A percentile compares a stretch with the other conserved stretches of the same genome.
Evolutionary conservation across 2,113 vertebrate species (phyloP).

Genomic region (Martes martes): DNA sequence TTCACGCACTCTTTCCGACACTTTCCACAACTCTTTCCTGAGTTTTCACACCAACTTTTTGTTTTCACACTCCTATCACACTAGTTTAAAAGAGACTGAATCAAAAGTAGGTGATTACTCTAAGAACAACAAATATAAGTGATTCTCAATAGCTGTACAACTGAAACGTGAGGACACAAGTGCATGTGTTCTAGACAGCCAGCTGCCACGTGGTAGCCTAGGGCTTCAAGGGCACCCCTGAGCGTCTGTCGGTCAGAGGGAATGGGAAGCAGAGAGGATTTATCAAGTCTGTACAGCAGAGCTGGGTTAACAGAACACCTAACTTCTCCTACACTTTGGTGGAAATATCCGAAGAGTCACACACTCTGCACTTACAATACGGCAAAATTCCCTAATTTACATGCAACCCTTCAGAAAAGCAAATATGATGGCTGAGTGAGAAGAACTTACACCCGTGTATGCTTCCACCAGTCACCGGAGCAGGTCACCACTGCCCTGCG

Average conservation of each 20-base stretch:
- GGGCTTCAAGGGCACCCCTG: neutral
- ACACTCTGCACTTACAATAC: neutral
- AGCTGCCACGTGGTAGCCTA: fast-evolving
- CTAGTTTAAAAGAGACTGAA: neutral
- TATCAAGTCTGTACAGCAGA: neutral
- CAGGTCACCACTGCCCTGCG: neutral
- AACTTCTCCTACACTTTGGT: neutral
- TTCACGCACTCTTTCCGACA: neutral
- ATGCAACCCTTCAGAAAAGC: neutral
- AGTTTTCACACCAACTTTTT: neutral
- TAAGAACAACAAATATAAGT: neutral
- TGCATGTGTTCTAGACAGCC: fast-evolving
- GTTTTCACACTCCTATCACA: neutral
- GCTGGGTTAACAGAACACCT: neutral
- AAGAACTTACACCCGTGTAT: fast-evolving
- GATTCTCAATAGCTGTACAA: neutral
- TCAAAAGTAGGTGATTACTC: neutral
- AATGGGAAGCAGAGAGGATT: neutral
- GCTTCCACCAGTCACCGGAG: neutral
- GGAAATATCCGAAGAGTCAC: neutral
- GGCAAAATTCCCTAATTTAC: neutral
- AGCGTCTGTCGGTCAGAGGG: neutral
- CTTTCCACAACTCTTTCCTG: neutral
- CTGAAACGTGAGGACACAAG: neutral
- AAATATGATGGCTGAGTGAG: neutral